Conservation (phyloP, 2,797 vertebrate genomes). For the Smutsia gigantea region DNA sequence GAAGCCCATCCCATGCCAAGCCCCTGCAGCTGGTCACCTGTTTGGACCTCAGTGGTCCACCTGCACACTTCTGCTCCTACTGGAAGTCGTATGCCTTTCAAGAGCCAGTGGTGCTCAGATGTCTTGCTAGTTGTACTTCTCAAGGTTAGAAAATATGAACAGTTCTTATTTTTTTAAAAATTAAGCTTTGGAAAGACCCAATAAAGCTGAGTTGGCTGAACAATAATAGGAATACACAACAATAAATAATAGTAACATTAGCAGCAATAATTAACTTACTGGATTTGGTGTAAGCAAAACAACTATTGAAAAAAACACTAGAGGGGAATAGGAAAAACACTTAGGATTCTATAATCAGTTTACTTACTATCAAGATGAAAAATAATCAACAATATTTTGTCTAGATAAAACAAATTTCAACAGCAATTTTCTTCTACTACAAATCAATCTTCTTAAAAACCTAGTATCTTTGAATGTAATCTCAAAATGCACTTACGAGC, state of each 20-base stretch:
- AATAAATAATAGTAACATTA: not conserved
- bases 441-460: not conserved
- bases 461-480: not conserved
- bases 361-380: not conserved
- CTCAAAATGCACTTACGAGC: conserved; percentile 87
- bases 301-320: not conserved
- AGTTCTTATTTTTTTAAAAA: not conserved
- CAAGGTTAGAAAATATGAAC: not conserved
- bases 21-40: not conserved
- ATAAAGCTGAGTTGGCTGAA: not conserved
- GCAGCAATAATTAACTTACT: not conserved
- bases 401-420: conserved; percentile 27
- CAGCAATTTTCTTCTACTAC: not conserved
- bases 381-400: not conserved
- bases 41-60: not conserved
- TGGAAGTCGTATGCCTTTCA: not conserved
- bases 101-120: not conserved
- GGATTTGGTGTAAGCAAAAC: not conserved
- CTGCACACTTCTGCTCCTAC: not conserved
- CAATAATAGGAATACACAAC: not conserved
- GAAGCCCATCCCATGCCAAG: not conserved
- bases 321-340: not conserved
- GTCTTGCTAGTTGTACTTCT: not conserved
- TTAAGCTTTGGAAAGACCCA: conserved; percentile 24
- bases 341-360: not conserved